These are phyloP conservation scores for Muntiacus reevesi DNA, from an alignment of 2,113 vertebrate species.

Conservation along the genomic window DNA sequence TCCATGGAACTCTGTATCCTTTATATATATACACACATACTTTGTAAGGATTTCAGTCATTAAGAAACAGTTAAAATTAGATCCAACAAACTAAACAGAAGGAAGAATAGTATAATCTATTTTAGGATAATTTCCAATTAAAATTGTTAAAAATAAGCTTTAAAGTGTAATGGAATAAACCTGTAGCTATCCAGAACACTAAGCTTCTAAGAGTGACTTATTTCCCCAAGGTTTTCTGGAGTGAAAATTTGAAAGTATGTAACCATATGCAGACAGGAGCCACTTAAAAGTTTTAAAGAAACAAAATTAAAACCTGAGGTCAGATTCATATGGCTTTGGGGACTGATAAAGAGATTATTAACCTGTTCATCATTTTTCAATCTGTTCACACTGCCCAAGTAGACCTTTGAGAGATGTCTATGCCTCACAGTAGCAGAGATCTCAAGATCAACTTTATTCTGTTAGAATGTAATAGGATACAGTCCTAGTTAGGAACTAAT, in stretches of 20 bases:
- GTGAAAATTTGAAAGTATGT: background rate
- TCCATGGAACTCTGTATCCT: background rate
- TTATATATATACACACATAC: background rate
- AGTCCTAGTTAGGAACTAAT: background rate
- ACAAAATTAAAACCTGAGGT: conserved; percentile 44
- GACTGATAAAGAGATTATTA: background rate
- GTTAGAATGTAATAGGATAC: background rate
- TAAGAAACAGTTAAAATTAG: background rate
- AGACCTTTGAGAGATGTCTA: background rate
- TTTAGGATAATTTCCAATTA: conserved; percentile 19
- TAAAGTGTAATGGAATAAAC: background rate
- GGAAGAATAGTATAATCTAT: background rate
- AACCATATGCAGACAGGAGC: background rate
- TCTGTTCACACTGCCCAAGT: background rate
- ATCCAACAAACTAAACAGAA: background rate
- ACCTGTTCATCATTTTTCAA: background rate
- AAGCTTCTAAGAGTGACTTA: background rate
- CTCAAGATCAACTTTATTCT: background rate
- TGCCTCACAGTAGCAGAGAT: background rate
- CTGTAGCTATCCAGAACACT: background rate
- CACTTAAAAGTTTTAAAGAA: background rate
- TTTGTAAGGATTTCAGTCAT: background rate
- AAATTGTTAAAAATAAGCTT: background rate
- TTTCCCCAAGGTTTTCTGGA: background rate
- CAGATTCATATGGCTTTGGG: background rate